phyloP scores from a whole-genome alignment of 2,797 vertebrate species.

The Anguilla pacifica region DNA sequence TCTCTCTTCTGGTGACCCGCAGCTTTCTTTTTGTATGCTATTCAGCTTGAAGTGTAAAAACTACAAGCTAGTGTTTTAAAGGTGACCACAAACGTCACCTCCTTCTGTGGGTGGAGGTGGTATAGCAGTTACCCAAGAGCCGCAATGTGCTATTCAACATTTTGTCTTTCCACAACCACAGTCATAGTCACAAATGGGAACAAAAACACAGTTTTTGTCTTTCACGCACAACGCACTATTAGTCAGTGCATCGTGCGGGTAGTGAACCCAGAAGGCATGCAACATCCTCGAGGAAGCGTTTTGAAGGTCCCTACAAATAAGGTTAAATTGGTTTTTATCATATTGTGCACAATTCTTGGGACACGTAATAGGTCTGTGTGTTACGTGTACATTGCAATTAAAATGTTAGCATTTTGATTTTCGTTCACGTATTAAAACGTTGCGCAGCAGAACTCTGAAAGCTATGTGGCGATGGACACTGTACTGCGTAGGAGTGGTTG shows the following conservation, averaged over 20 bases:
- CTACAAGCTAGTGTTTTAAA: not conserved
- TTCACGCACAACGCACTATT: not conserved
- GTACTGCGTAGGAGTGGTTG: not conserved
- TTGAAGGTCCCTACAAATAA: not conserved
- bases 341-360: not conserved
- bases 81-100: not conserved
- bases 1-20: not conserved
- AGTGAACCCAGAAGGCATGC: not conserved
- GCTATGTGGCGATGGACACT: not conserved
- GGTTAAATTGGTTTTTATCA: not conserved
- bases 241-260: not conserved
- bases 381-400: not conserved
- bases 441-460: not conserved
- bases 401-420: not conserved
- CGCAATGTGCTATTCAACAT: too few species aligned
- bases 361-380: not conserved
- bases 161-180: not conserved
- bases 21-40: not conserved
- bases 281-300: not conserved
- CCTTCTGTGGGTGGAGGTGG: not conserved
- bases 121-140: not conserved
- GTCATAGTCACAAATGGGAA: not conserved
- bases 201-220: not conserved
- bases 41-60: not conserved
- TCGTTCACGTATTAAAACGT: not conserved